Percentiles rank a stretch among this genome's conserved stretches.
Evolutionary conservation across 1,140 invertebrate species (phyloP).

Genomic region (Leptopilina boulardi): DNA sequence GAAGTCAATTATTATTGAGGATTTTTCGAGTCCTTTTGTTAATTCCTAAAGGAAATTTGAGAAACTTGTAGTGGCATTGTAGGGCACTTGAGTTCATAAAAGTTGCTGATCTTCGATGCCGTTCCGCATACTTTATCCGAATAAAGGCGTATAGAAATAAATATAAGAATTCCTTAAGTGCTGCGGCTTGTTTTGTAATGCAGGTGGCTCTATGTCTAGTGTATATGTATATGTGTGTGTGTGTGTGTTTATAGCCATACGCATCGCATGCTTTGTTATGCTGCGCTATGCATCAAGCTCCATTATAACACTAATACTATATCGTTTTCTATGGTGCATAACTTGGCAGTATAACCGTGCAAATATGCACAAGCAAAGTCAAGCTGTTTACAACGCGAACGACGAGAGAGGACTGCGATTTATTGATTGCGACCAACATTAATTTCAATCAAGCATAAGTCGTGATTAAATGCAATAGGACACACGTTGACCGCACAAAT

Average conservation of each 20-base stretch:
- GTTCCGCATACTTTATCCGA: slow-evolving; percentile 21
- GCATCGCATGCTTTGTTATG: slow-evolving; percentile 46
- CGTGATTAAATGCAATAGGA: slow-evolving; percentile 19
- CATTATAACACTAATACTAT: slow-evolving; percentile 34
- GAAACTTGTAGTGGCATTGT: slow-evolving; percentile 46
- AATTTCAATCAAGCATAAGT: slow-evolving; percentile 19
- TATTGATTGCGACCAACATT: slow-evolving; percentile 27
- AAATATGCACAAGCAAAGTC: slow-evolving; percentile 30
- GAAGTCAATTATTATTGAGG: slow-evolving; percentile 32
- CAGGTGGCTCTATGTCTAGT: slow-evolving; percentile 38
- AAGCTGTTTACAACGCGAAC: not conserved
- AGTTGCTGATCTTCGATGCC: not conserved
- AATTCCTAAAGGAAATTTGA: slow-evolving; percentile 41
- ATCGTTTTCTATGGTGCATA: slow-evolving; percentile 23
- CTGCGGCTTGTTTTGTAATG: slow-evolving; percentile 50
- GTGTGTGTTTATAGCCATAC: slow-evolving; percentile 40
- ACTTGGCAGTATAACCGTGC: slow-evolving; percentile 28
- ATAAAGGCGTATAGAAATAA: slow-evolving; percentile 26
- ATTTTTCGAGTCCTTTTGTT: slow-evolving; percentile 26
- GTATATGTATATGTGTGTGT: slow-evolving; percentile 45
- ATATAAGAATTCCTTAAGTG: slow-evolving; percentile 52
- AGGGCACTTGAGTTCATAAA: slow-evolving; percentile 42
- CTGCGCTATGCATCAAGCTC: slow-evolving; percentile 43
- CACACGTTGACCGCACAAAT: slow-evolving; percentile 10
- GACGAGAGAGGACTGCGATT: slow-evolving; percentile 9